Base-by-base conservation (phyloP, 1,140 invertebrate genomes). In the Palaemon carinicauda region DNA sequence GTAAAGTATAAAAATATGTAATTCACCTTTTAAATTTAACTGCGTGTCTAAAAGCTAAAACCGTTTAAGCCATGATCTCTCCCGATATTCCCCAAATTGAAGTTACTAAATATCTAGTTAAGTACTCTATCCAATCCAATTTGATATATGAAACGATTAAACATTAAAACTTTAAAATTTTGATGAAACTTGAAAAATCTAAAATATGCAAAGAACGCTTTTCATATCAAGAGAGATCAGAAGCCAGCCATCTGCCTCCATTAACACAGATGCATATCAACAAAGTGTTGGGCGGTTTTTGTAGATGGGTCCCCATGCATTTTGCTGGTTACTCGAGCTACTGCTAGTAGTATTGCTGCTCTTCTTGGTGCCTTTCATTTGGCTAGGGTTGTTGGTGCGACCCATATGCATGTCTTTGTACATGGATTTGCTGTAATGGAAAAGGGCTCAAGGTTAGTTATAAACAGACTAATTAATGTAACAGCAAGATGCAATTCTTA, bases 201-300 rank as follows among this genome's bases (percentile, higher is more conserved):
- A n/a, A n/a, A n/a, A n/a, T n/a, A 41, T 19, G 69, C 69, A 19
- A 33, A 14, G 7, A 27, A 29, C 5, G 56, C 17, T 41, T 31
- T 29, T 15, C 69, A 77, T 4, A 77, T 24, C 29, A 50, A 31
- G 5, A n/a, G 31, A 50, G 74, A 41, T 21, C 1, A 31, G 51
- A 31, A 50, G n/a, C 3, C 2, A 21, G n/a, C n/a, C 15, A 7
- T 0, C 15, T 19, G 24, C 24, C 21, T 31, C 12, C 5, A 15
- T 53, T 84, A 84, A 65, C 82, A 84, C 31, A 77, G 24, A 19
- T 84, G 82, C 82, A 84, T 84, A 33, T 84, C 74, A 1, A 84
- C 41, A 31, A 84, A 84, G 19, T 84, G 82, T 56, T 84, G 73
- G n/a, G 50, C 60, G 75, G 74, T 84, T 78, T 24, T 78, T 31